Percentiles rank a stretch among this genome's conserved stretches.
phyloP scores from a whole-genome alignment of 2,113 vertebrate species.

The Arvicanthis niloticus region DNA sequence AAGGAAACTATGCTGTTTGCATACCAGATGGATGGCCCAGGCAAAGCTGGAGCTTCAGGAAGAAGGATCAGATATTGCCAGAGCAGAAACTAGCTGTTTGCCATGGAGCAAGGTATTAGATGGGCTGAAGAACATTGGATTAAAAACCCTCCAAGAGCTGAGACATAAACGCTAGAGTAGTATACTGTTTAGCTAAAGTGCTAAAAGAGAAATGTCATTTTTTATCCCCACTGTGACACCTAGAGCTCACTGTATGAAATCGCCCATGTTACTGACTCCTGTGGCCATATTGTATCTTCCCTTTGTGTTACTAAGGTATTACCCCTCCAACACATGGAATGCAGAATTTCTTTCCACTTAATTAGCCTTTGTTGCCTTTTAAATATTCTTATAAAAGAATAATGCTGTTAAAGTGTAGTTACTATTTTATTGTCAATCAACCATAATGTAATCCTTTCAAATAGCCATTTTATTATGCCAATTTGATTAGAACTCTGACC shows the following conservation, averaged over 20 bases:
- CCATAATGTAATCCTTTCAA: background rate
- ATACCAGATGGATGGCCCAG: background rate
- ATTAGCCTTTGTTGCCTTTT: background rate
- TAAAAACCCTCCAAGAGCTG: background rate
- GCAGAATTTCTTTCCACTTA: background rate
- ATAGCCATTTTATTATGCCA: background rate
- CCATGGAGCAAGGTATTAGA: background rate
- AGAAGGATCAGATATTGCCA: background rate
- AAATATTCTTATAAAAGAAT: background rate
- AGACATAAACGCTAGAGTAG: background rate
- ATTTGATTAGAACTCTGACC: background rate
- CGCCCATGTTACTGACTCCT: fast-evolving
- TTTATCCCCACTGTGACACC: fast-evolving
- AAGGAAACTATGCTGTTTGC: background rate
- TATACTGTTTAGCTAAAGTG: fast-evolving
- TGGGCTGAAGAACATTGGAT: background rate
- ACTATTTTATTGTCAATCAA: background rate
- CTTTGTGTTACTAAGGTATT: background rate
- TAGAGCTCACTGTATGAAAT: background rate
- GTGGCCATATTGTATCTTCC: background rate
- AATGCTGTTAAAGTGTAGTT: background rate
- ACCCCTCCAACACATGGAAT: background rate
- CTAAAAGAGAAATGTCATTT: background rate
- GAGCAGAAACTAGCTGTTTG: background rate
- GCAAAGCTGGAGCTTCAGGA: background rate